These are phyloP conservation scores for Tinamus guttatus DNA, from an alignment of 2,113 vertebrate species.

Conservation along the genomic window DNA sequence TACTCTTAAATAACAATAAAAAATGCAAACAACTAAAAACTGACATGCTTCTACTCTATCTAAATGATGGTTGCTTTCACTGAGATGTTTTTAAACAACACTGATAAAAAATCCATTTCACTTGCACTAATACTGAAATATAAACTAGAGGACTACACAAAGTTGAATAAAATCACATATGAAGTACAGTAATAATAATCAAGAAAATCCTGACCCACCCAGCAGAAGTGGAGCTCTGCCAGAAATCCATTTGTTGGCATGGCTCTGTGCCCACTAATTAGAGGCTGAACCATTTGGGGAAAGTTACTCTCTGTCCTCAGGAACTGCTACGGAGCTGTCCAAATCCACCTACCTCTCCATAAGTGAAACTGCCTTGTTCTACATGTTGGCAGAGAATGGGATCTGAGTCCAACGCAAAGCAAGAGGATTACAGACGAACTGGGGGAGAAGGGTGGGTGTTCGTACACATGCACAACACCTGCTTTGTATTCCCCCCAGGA, in stretches of 20 bases:
- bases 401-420: neutral
- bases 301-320: constrained; percentile 42
- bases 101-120: neutral
- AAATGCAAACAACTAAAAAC: neutral
- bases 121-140: neutral
- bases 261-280: constrained; percentile 57
- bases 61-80: neutral
- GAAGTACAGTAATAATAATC: neutral
- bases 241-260: constrained; percentile 58
- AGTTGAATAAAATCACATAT: neutral
- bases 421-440: neutral
- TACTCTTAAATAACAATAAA: neutral
- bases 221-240: constrained; percentile 25
- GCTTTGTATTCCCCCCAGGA: neutral
- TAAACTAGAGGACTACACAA: neutral
- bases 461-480: neutral
- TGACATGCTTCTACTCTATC: neutral
- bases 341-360: constrained; percentile 29
- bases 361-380: neutral
- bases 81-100: neutral
- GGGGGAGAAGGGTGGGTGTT: constrained; percentile 25
- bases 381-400: neutral
- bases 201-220: constrained; percentile 54
- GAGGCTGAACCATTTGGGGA: constrained; percentile 56
- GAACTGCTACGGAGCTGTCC: constrained; percentile 22